Evolutionary conservation across 2,888 invertebrate species (phyloP), one percentile per base, ranked within the genome.

Genomic region (Dicranocentrus wangi): DNA sequence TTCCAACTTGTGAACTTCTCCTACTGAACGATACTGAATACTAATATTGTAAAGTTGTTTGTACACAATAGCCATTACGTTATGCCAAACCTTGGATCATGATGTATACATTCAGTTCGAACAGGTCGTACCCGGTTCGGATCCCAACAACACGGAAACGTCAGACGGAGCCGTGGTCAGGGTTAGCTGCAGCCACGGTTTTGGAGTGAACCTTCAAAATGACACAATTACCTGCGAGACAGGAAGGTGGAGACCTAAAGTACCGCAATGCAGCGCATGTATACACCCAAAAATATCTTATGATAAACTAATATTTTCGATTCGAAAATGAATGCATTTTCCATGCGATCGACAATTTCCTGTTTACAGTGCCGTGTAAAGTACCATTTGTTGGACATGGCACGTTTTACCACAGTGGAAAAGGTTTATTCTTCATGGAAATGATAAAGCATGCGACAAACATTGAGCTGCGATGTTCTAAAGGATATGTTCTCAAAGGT

Each of bases 241-340:
- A 82, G 96, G 96, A 0, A 91, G 93, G 85, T 96, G 96, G 96
- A 94, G 93, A 87, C 95, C 95, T 0, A 92, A 92, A 82, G 93
- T 92, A 86, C 96, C 96, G 0, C 91, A 92, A 86, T 97, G 96
- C 88, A 90, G 92, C 87, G 93, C 95, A 87, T 90, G 95, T 95
- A 90, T 91, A 73, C n/a, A n/a, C n/a, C n/a, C n/a, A n/a, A n/a
- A n/a, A n/a, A n/a, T n/a, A n/a, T n/a, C n/a, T n/a, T n/a, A n/a
- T n/a, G n/a, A n/a, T n/a, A n/a, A n/a, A n/a, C n/a, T n/a, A n/a
- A n/a, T n/a, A n/a, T n/a, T n/a, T 32, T 32, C 32, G 32, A 32
- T 32, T 32, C 32, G n/a, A n/a, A n/a, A n/a, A n/a, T n/a, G n/a
- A n/a, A n/a, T n/a, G n/a, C n/a, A n/a, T n/a, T n/a, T n/a, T n/a